A percentile compares a stretch with the other conserved stretches of the same genome.
Conservation (phyloP, 1,140 invertebrate species). For the Lepidurus arcticus region DNA sequence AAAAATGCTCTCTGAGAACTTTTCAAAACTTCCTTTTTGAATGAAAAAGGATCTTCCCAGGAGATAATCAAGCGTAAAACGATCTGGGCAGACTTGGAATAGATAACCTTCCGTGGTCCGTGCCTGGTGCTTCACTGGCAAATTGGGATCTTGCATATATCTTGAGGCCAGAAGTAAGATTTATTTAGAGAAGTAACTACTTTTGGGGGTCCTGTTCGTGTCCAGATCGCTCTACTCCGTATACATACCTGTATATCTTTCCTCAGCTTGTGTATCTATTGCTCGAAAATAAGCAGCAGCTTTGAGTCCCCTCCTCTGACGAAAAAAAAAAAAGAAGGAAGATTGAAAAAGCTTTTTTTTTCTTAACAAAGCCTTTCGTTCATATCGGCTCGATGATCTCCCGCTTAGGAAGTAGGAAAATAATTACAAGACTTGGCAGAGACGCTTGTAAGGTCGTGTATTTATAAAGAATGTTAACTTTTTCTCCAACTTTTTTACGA, state of each 20-base stretch:
- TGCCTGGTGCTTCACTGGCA: slow-evolving; percentile 8
- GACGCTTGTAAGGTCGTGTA: background rate
- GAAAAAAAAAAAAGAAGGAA: background rate
- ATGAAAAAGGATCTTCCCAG: background rate
- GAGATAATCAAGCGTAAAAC: background rate
- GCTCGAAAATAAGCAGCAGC: slow-evolving; percentile 15
- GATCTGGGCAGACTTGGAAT: background rate
- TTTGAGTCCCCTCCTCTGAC: background rate
- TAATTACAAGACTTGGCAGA: background rate
- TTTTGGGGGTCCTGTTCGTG: background rate
- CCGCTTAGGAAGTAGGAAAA: background rate
- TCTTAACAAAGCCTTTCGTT: background rate
- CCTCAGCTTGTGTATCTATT: slow-evolving; percentile 19
- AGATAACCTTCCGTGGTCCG: slow-evolving; percentile 15
- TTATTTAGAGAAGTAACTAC: slow-evolving; percentile 7
- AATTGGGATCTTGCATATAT: background rate
- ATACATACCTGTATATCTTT: slow-evolving; percentile 7
- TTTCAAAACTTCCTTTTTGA: no score
- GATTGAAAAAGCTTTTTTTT: background rate
- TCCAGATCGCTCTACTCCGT: slow-evolving; percentile 13
- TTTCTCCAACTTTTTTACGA: no score
- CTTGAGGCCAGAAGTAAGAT: background rate
- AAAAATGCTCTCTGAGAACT: no score
- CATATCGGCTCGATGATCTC: slow-evolving; percentile 9
- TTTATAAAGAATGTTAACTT: background rate